phyloP scores from a whole-genome alignment of 2,888 invertebrate species.

The Argyresthia goedartella region DNA sequence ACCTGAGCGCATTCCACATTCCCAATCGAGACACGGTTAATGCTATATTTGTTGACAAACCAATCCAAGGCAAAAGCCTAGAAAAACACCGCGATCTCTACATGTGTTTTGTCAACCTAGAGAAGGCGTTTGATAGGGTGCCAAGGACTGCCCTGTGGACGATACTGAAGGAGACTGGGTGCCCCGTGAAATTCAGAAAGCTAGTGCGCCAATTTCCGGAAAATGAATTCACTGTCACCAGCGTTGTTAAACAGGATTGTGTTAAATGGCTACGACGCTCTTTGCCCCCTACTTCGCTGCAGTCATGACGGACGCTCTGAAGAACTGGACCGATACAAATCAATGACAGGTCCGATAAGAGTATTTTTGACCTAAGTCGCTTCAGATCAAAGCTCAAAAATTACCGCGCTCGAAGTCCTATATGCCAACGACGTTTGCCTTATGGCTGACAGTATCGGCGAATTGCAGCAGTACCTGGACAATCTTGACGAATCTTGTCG shows the following conservation, averaged over 20 bases:
- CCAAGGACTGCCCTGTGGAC: conserved; percentile 11
- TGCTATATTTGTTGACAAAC: conserved; percentile 1
- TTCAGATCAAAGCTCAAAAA: too few relatives aligned
- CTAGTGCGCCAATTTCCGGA: conserved; percentile 13
- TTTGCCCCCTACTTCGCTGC: neutral
- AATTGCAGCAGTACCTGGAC: conserved; percentile 4
- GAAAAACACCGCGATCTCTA: conserved; percentile 4
- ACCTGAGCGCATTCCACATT: neutral
- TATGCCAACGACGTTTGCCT: too few relatives aligned
- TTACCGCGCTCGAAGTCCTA: too few relatives aligned
- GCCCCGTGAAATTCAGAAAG: conserved; percentile 7
- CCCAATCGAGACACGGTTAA: conserved; percentile 1
- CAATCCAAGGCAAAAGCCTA: neutral
- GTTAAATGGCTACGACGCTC: neutral
- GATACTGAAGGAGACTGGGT: conserved; percentile 9
- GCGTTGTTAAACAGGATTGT: neutral
- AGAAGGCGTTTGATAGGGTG: conserved; percentile 12
- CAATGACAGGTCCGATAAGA: too few relatives aligned
- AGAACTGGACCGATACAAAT: neutral
- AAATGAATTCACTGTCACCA: neutral
- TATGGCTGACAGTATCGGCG: conserved; percentile 5
- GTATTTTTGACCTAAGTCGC: too few relatives aligned
- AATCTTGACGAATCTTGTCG: conserved; percentile 4
- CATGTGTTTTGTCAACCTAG: too few relatives aligned
- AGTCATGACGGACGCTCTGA: neutral